Conservation (phyloP, 1,140 invertebrate genomes). For the Drosophila kurseongensis region DNA sequence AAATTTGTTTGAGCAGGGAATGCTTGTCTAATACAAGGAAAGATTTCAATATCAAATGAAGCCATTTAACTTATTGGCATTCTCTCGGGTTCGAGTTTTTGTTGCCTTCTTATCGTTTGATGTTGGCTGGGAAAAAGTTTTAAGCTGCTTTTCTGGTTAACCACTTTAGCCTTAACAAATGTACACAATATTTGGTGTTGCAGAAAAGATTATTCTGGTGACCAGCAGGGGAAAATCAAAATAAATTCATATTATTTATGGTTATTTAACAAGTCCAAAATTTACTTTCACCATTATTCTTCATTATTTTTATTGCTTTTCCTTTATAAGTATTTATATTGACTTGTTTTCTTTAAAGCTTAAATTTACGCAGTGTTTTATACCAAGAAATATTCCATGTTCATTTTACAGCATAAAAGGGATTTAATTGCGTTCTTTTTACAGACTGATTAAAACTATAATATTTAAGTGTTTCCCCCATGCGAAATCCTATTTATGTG, state of each 20-base stretch:
- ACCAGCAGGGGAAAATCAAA: slow-evolving; percentile 6
- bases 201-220: slow-evolving; percentile 16
- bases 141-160: slow-evolving; percentile 54
- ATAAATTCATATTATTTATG: slow-evolving; percentile 44
- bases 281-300: slow-evolving; percentile 60
- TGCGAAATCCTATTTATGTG: too few species aligned
- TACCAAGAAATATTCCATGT: too few species aligned
- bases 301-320: slow-evolving; percentile 63
- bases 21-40: not conserved
- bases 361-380: too few species aligned
- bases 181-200: slow-evolving; percentile 21
- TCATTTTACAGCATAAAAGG: too few species aligned
- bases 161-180: slow-evolving; percentile 59
- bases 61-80: slow-evolving; percentile 42
- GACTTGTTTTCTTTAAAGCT: not conserved
- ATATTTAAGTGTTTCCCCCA: too few species aligned
- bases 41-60: slow-evolving; percentile 17
- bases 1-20: slow-evolving; percentile 34
- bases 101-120: slow-evolving; percentile 54
- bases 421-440: too few species aligned
- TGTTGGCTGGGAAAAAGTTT: slow-evolving; percentile 57
- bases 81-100: not conserved
- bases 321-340: slow-evolving; percentile 29
- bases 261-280: slow-evolving; percentile 25
- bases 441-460: too few species aligned